phyloP scores from a whole-genome alignment of 2,113 vertebrate genomes.

The Pyxicephalus adspersus region DNA sequence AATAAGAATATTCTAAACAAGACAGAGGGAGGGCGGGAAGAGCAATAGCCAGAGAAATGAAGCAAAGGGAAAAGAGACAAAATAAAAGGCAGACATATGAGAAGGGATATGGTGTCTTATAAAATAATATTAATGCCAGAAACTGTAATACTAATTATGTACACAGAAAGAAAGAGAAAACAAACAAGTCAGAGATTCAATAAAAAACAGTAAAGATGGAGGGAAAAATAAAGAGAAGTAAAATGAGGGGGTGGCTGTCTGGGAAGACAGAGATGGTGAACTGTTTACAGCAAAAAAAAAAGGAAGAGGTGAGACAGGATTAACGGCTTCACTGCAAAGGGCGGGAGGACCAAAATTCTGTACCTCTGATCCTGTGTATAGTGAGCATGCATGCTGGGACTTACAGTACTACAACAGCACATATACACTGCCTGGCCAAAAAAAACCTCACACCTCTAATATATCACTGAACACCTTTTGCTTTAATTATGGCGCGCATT shows the following conservation, averaged over 20 bases:
- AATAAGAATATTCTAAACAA: slow-evolving; percentile 58
- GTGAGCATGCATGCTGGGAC: background rate
- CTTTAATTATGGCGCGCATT: too few relatives aligned
- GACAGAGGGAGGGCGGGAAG: slow-evolving; percentile 39
- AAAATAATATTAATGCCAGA: background rate
- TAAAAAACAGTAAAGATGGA: background rate
- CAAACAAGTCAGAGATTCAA: background rate
- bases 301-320: background rate
- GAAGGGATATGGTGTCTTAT: background rate
- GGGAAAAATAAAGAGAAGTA: background rate
- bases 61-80: slow-evolving; percentile 51
- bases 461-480: too few relatives aligned
- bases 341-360: too few relatives aligned
- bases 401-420: background rate
- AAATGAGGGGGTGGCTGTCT: background rate
- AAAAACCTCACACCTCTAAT: too few relatives aligned
- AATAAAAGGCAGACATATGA: background rate
- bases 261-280: slow-evolving; percentile 22
- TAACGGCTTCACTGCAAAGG: slow-evolving; percentile 5
- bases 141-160: background rate
- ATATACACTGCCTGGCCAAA: background rate
- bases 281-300: slow-evolving; percentile 30
- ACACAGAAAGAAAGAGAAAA: background rate
- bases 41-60: slow-evolving; percentile 1
- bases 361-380: background rate